Evolutionary conservation across 2,113 vertebrate species (phyloP).

Genomic region (Cryptotis parvus): DNA sequence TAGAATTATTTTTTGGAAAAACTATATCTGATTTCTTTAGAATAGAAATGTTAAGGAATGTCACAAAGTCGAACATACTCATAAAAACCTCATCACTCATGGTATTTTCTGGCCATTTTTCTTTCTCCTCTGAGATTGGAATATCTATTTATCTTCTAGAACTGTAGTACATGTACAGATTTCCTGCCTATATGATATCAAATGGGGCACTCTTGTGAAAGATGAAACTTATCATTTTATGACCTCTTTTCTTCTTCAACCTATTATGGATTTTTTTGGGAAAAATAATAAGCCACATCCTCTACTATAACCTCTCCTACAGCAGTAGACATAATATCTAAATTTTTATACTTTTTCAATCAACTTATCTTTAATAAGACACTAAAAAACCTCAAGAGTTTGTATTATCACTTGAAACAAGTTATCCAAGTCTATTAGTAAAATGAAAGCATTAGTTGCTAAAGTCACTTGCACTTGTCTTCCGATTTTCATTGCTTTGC

Average conservation of each 20-base stretch:
- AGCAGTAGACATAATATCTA: neutral
- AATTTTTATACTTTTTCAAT: neutral
- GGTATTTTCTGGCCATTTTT: neutral
- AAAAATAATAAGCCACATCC: neutral
- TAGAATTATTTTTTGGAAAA: neutral
- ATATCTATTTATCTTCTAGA: constrained; percentile 5
- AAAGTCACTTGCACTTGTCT: too few species aligned
- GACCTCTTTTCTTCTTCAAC: neutral
- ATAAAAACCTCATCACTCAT: neutral
- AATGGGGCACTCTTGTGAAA: neutral
- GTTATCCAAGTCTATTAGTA: neutral
- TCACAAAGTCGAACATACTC: neutral
- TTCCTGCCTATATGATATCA: neutral
- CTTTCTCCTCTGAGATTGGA: neutral
- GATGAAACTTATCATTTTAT: neutral
- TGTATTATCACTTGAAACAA: too few species aligned
- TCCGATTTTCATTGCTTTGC: too few species aligned
- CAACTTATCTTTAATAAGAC: neutral
- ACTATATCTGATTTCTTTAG: neutral
- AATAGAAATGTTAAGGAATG: neutral
- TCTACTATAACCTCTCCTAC: neutral
- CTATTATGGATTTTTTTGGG: too few species aligned
- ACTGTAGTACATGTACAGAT: neutral
- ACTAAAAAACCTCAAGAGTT: too few species aligned
- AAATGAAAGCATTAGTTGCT: neutral